Conservation (phyloP, 2,888 invertebrate genomes). For the Bellardia pandia region DNA sequence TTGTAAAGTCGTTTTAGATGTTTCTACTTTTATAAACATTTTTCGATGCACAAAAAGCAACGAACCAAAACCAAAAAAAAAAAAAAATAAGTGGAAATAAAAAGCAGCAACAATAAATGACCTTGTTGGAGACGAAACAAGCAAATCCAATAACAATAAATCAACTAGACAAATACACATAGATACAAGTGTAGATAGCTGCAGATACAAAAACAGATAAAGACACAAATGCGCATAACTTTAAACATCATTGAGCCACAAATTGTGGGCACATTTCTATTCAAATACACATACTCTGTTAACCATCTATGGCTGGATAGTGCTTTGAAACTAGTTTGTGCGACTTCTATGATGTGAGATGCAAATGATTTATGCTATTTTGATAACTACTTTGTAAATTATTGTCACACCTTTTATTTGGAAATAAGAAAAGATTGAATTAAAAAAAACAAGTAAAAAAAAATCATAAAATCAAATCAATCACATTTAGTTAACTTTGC, state of each 20-base stretch:
- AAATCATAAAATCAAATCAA: constrained; percentile 15
- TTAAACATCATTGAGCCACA: constrained; percentile 22
- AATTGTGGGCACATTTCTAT: constrained; percentile 45
- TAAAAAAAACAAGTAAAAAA: neutral
- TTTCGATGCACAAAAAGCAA: neutral
- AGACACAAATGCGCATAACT: constrained; percentile 10
- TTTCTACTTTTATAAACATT: neutral
- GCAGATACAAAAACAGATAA: constrained; percentile 20
- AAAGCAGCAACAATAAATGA: constrained; percentile 1
- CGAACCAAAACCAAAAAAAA: neutral
- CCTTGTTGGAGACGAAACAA: constrained; percentile 32
- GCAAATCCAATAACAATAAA: constrained; percentile 34
- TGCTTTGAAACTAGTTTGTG: too few relatives aligned
- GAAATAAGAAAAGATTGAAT: neutral
- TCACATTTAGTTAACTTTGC: neutral
- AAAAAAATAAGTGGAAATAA: too few relatives aligned
- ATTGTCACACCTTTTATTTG: constrained; percentile 55
- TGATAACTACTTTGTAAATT: constrained; percentile 48
- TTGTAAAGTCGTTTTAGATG: neutral
- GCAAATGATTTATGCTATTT: constrained; percentile 46
- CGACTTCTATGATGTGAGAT: constrained; percentile 1
- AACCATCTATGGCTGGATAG: neutral
- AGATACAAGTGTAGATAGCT: constrained; percentile 25
- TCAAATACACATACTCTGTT: neutral
- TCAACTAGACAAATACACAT: neutral